phyloP scores from a whole-genome alignment of 2,113 vertebrate genomes.

The Neopipo cinnamomea region DNA sequence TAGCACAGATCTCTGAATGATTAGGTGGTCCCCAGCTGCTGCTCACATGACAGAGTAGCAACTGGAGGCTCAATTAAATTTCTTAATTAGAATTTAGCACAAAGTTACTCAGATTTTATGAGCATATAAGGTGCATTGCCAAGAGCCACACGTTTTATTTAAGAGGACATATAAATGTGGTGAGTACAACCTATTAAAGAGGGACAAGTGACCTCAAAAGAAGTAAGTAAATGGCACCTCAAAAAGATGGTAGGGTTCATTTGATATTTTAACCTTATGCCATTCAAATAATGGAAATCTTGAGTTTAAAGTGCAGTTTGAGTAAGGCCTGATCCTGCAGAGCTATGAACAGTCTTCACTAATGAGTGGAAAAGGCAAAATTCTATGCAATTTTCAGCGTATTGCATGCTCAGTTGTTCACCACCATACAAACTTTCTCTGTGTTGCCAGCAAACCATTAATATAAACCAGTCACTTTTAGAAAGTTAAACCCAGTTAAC shows the following conservation, averaged over 20 bases:
- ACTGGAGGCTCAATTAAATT: constrained; percentile 44
- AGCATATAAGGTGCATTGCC: neutral
- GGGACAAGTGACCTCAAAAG: neutral
- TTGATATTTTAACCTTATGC: neutral
- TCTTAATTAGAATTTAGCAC: constrained; percentile 46
- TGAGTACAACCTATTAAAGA: constrained; percentile 22
- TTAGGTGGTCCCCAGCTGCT: constrained; percentile 34
- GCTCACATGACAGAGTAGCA: constrained; percentile 53
- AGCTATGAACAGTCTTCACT: neutral
- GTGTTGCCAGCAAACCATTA: neutral
- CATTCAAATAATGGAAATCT: neutral
- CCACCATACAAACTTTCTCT: neutral
- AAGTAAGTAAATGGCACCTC: constrained; percentile 14
- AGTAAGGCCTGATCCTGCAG: neutral
- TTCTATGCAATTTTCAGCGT: neutral
- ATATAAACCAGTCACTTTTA: constrained; percentile 17
- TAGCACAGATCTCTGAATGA: constrained; percentile 45
- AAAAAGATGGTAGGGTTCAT: neutral
- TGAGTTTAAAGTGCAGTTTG: neutral
- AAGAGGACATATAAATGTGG: constrained; percentile 20
- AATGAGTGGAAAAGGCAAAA: neutral
- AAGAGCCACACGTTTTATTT: constrained; percentile 4
- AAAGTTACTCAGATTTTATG: constrained; percentile 20
- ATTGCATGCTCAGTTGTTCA: neutral
- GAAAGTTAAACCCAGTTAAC: constrained; percentile 5